These are phyloP conservation scores for Sycon ciliatum DNA, from an alignment of 37 sponge, comb jelly and placozoan genomes.

Conservation along the genomic window DNA sequence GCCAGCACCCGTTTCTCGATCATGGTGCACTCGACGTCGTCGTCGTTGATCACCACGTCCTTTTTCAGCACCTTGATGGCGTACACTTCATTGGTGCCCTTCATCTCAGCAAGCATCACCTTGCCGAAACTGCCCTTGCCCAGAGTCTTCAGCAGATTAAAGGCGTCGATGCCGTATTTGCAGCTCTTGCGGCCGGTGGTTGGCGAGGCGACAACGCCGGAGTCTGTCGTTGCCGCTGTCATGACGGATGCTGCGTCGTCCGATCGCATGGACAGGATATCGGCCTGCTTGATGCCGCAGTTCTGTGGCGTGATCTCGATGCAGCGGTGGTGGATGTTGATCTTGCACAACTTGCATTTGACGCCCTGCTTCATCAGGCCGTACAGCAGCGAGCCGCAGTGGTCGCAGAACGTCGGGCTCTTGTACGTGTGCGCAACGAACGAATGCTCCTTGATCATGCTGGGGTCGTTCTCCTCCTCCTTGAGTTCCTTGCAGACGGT, in stretches of 20 bases:
- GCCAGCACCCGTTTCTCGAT: constrained; percentile 81
- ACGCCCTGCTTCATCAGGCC: constrained; percentile 29
- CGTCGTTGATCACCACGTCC: constrained; percentile 90
- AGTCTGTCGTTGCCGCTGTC: too few species aligned
- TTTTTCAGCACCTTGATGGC: constrained; percentile 93
- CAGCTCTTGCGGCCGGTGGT: too few species aligned
- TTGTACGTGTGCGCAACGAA: constrained; percentile 12
- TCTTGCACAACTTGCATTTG: constrained; percentile 66
- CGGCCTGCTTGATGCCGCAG: constrained; percentile 82
- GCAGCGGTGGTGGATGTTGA: constrained; percentile 91
- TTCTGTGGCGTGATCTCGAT: constrained; percentile 65
- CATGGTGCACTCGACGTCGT: constrained; percentile 89
- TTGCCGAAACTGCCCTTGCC: constrained; percentile 99
- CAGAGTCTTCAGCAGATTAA: constrained; percentile 72
- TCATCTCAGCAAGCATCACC: constrained; percentile 76
- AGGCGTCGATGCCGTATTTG: constrained; percentile 38
- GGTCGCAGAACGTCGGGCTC: constrained; percentile 31
- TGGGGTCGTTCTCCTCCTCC: neutral
- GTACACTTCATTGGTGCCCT: constrained; percentile 42
- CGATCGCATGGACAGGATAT: too few species aligned
- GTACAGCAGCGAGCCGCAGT: constrained; percentile 34
- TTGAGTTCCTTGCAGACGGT: neutral
- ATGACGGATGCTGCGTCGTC: too few species aligned
- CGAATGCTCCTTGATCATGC: too few species aligned
- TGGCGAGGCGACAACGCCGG: too few species aligned